phyloP scores from a whole-genome alignment of 1,140 invertebrate genomes.

The Adoxophyes honmai region DNA sequence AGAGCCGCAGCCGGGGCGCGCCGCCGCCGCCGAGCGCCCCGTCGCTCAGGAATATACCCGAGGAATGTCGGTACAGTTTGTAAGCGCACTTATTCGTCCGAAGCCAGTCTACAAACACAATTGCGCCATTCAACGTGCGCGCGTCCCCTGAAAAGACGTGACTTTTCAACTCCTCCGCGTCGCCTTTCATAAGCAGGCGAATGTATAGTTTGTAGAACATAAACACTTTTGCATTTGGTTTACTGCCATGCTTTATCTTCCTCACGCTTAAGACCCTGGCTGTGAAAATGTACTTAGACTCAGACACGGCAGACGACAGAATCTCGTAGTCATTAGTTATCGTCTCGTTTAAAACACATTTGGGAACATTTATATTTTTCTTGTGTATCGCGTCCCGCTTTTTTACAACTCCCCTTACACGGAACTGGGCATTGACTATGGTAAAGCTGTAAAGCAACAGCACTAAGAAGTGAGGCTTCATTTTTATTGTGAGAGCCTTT shows the following conservation, averaged over 20 bases:
- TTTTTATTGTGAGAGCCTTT: conserved; percentile 44
- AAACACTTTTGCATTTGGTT: conserved; percentile 53
- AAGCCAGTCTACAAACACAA: conserved; percentile 67
- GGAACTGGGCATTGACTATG: conserved; percentile 45
- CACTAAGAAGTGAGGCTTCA: conserved; percentile 60
- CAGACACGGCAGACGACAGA: conserved; percentile 68
- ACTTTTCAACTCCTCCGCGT: conserved; percentile 54
- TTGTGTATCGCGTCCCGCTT: conserved; percentile 56
- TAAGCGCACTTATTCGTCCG: conserved; percentile 66
- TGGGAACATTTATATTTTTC: conserved; percentile 61
- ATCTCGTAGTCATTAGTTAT: conserved; percentile 74
- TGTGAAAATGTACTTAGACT: conserved; percentile 72
- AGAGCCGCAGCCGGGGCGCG: conserved; percentile 53
- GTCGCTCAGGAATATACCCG: conserved; percentile 70
- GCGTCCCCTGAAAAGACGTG: conserved; percentile 59
- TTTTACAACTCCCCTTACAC: conserved; percentile 46
- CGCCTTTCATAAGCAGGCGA: conserved; percentile 63
- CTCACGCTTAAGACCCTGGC: conserved; percentile 65
- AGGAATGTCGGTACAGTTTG: conserved; percentile 69
- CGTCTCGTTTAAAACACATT: conserved; percentile 72
- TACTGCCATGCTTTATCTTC: conserved; percentile 64
- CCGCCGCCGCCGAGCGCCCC: conserved; percentile 51
- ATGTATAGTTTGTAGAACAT: conserved; percentile 67
- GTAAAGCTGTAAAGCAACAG: conserved; percentile 54
- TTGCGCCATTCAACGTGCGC: conserved; percentile 61